phyloP scores from a whole-genome alignment of 1,140 invertebrate species.

The Drosophila sproati region DNA sequence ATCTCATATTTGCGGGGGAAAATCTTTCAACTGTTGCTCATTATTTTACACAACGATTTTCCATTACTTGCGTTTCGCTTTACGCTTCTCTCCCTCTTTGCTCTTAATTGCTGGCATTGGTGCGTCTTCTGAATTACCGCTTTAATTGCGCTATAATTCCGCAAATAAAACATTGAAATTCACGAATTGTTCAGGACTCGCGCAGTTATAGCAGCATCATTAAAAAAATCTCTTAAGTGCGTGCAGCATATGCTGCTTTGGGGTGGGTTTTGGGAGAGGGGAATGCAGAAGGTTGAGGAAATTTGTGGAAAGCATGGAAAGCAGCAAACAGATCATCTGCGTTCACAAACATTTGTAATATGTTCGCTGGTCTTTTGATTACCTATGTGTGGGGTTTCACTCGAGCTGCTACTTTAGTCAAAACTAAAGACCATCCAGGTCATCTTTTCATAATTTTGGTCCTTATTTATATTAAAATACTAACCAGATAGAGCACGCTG shows the following conservation, averaged over 20 bases:
- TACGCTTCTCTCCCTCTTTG: background rate
- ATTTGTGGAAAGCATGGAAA: background rate
- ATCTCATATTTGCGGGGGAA: conserved; percentile 8
- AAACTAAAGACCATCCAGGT: too few relatives aligned
- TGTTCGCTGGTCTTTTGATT: too few relatives aligned
- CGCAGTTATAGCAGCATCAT: background rate
- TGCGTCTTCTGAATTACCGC: conserved; percentile 28
- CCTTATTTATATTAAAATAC: too few relatives aligned
- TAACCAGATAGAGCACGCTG: too few relatives aligned
- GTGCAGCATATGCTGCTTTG: background rate
- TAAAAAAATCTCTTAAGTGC: conserved; percentile 1
- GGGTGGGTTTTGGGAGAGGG: background rate
- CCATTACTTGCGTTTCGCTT: conserved; percentile 14
- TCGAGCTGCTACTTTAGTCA: too few relatives aligned
- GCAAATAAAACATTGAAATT: conserved; percentile 42
- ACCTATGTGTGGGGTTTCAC: too few relatives aligned
- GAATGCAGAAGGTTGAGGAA: background rate
- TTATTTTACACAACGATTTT: conserved; percentile 28
- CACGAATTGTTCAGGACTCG: conserved; percentile 22
- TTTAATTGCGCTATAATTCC: conserved; percentile 46
- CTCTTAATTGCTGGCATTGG: conserved; percentile 37
- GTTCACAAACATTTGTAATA: too few relatives aligned
- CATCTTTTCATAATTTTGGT: too few relatives aligned
- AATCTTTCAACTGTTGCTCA: conserved; percentile 24
- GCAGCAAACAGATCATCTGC: background rate